A percentile compares a stretch with the other conserved stretches of the same genome.
Conservation (phyloP, 2,113 vertebrate species). For the Elaphurus davidianus region DNA sequence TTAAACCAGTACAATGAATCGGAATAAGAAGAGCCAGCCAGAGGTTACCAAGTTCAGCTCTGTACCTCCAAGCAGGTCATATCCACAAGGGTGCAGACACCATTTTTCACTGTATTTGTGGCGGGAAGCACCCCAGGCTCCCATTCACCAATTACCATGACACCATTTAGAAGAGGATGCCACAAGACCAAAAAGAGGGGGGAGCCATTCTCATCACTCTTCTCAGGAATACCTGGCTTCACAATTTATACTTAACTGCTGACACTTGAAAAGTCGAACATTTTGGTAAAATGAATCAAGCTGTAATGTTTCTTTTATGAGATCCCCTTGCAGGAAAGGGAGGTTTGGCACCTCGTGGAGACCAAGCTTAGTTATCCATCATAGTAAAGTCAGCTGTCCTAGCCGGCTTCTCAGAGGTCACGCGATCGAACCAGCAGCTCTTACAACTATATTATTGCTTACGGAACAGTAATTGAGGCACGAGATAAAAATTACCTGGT, state of each 20-base stretch:
- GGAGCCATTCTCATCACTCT: slow-evolving; percentile 73
- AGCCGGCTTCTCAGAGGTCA: slow-evolving; percentile 92
- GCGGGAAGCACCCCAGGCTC: slow-evolving; percentile 59
- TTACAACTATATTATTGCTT: slow-evolving; percentile 96
- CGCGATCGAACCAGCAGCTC: slow-evolving; percentile 91
- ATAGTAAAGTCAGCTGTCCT: slow-evolving; percentile 92
- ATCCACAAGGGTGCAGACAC: slow-evolving; percentile 54
- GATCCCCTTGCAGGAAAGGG: slow-evolving; percentile 76
- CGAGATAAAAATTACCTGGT: slow-evolving; percentile 85
- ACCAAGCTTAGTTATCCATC: slow-evolving; percentile 93
- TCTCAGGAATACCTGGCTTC: slow-evolving; percentile 75
- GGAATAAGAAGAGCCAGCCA: slow-evolving; percentile 56
- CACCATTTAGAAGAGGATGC: slow-evolving; percentile 77
- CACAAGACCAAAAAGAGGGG: slow-evolving; percentile 59
- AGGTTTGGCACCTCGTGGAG: slow-evolving; percentile 82
- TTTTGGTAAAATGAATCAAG: slow-evolving; percentile 85
- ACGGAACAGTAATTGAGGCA: slow-evolving; percentile 89
- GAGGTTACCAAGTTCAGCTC: slow-evolving; percentile 60
- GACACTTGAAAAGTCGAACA: slow-evolving; percentile 78
- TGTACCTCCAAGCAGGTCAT: slow-evolving; percentile 56
- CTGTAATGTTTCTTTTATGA: slow-evolving; percentile 84
- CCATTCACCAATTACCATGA: slow-evolving; percentile 74
- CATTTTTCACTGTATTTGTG: slow-evolving; percentile 62
- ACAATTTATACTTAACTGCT: slow-evolving; percentile 78
- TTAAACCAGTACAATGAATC: slow-evolving; percentile 64